A percentile compares a stretch with the other conserved stretches of the same genome.
phyloP scores from a whole-genome alignment of 2,888 invertebrate genomes.

The Lobophora halterata region DNA sequence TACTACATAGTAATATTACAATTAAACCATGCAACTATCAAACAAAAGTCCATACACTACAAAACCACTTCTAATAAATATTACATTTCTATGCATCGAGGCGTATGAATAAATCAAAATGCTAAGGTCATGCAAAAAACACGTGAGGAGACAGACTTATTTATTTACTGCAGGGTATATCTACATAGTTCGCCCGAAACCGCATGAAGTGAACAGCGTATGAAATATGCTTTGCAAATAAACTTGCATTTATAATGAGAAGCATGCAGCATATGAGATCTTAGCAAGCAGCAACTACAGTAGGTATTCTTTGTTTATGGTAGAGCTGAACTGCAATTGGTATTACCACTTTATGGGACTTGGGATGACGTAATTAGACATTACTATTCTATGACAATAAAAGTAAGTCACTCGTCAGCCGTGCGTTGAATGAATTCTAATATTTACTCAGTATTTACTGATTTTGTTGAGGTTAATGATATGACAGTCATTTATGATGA shows the following conservation, averaged over 20 bases:
- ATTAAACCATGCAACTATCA: slow-evolving; percentile 28
- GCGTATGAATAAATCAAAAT: slow-evolving; percentile 40
- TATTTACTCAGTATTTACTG: not conserved
- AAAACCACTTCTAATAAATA: slow-evolving; percentile 29
- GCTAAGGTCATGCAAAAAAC: slow-evolving; percentile 61
- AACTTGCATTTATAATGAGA: slow-evolving; percentile 8
- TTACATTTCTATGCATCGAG: slow-evolving; percentile 15
- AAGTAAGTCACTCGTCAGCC: slow-evolving; percentile 13
- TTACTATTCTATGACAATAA: slow-evolving; percentile 20
- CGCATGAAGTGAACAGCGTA: slow-evolving; percentile 6
- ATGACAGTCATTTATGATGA: no score
- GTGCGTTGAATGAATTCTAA: slow-evolving; percentile 18
- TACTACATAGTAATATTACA: no score
- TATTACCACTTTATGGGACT: slow-evolving; percentile 6
- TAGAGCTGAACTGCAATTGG: slow-evolving; percentile 5
- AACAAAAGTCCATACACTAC: no score
- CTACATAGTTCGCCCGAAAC: slow-evolving; percentile 14
- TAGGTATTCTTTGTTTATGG: not conserved
- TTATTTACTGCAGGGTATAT: slow-evolving; percentile 11
- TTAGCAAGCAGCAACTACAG: slow-evolving; percentile 7
- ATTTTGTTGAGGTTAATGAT: no score
- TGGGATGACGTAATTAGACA: slow-evolving; percentile 20
- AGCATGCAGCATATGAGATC: slow-evolving; percentile 9
- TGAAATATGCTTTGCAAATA: no score
- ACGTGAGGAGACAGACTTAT: slow-evolving; percentile 23